Base-by-base conservation (phyloP, 2,797 vertebrate genomes). In the Poecilia wingei region DNA sequence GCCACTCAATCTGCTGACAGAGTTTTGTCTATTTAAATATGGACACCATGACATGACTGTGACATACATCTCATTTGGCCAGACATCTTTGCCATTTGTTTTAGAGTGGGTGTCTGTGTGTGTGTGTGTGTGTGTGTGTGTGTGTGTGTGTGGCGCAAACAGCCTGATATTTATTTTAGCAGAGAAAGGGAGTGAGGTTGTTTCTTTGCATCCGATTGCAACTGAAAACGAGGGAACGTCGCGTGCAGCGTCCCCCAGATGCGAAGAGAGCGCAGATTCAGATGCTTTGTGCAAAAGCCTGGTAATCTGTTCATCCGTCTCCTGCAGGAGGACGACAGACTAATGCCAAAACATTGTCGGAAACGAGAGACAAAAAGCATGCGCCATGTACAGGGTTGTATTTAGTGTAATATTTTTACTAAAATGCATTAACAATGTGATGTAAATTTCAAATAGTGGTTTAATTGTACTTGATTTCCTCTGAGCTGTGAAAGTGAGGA, bases 91-190 rank as follows among this genome's bases (percentile, higher is more conserved):
- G 6, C 89, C 92, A 91, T 92, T 94, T 93, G 91, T 94, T 92
- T 91, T 76, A 76, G 77, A 71, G 76, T 46, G 84, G 39, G 28
- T 16, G 22, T 14, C 74, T 59, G 49, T 78, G 73, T 82, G 78
- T 55, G 74, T 66, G 84, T 3, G 61, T 10, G 49, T 1, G 18
- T 13, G 76, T 49, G 71, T 80, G 73, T 3, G 61, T 10, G 49
- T 1, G 18, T 13, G 76, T 49, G 71, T 80, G 73, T 82, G 77
- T 61, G 57, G 82, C 78, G 78, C 83, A 84, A 69, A 76, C 45
- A n/a, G 76, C 82, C 84, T 85, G 57, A 79, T 94, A 93, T 95
- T 95, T 94, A 94, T 93, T 94, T 92, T 75, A 83, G 78, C 76
- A 75, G 79, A 77, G 79, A 70, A 59, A 82, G 69, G 75, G 43